phyloP scores from a whole-genome alignment of 1,140 invertebrate species.

The Nautilus pompilius region DNA sequence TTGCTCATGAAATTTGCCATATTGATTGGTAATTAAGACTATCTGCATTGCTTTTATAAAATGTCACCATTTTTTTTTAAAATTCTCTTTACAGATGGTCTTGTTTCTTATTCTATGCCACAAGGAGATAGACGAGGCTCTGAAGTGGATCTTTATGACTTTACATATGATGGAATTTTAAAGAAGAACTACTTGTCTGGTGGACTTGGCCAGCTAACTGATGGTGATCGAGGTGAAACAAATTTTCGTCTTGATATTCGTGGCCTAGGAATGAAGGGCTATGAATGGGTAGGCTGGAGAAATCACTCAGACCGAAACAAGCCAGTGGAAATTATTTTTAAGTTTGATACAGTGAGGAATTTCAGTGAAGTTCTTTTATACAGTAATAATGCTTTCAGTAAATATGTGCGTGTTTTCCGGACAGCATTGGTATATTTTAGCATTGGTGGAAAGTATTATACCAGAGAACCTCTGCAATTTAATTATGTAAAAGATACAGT shows the following conservation, averaged over 20 bases:
- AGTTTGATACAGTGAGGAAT: constrained; percentile 83
- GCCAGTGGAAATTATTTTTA: constrained; percentile 63
- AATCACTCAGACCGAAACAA: constrained; percentile 68
- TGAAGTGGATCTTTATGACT: constrained; percentile 81
- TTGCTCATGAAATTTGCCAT: too few species aligned
- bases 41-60: not conserved
- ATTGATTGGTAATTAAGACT: too few species aligned
- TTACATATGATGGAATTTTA: constrained; percentile 82
- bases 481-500: constrained; percentile 76
- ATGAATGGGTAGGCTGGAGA: constrained; percentile 88
- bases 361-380: constrained; percentile 81
- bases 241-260: constrained; percentile 73
- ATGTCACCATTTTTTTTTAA: constrained; percentile 16
- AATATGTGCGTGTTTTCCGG: constrained; percentile 65
- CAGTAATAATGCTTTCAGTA: constrained; percentile 70
- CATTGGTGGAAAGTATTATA: constrained; percentile 71
- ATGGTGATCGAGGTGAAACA: constrained; percentile 75
- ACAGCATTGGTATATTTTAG: constrained; percentile 74
- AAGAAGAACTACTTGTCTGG: constrained; percentile 53
- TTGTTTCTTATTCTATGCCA: constrained; percentile 79
- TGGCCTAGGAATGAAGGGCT: constrained; percentile 68
- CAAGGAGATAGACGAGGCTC: constrained; percentile 72
- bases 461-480: constrained; percentile 68
- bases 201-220: constrained; percentile 84
- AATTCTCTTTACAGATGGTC: constrained; percentile 65